Conservation (phyloP, 2,113 vertebrate genomes). For the Octodon degus region DNA sequence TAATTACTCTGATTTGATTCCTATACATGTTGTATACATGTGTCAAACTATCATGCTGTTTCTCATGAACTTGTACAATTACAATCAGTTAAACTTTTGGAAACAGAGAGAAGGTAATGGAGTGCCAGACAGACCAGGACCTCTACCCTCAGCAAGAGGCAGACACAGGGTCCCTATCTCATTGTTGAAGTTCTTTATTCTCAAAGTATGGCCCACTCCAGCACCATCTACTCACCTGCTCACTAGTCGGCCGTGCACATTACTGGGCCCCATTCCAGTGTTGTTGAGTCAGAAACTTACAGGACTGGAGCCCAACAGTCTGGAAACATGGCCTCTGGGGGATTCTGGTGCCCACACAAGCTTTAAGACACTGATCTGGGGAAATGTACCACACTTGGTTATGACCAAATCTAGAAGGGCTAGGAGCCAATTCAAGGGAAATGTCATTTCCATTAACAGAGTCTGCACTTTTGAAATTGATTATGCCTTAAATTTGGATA, state of each 20-base stretch:
- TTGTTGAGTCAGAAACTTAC: constrained; percentile 48
- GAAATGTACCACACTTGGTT: not conserved
- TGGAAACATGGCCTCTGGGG: not conserved
- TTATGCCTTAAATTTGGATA: not conserved
- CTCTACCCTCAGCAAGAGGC: not conserved
- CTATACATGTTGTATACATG: no score
- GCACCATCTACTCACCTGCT: not conserved
- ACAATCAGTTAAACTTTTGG: not conserved
- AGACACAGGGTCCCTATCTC: not conserved
- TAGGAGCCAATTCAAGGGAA: not conserved
- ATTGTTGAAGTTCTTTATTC: not conserved
- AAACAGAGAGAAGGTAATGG: no score
- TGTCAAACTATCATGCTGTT: not conserved
- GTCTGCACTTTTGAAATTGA: not conserved
- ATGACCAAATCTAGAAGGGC: not conserved
- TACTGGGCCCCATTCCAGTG: not conserved
- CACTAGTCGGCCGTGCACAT: not conserved
- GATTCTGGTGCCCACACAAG: not conserved
- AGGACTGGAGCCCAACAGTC: not conserved
- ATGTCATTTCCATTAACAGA: not conserved
- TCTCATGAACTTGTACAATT: not conserved
- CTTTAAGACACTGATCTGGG: not conserved
- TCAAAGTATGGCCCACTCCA: not conserved
- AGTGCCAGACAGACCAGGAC: not conserved
- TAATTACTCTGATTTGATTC: not conserved